Evolutionary conservation across 2,113 vertebrate species (phyloP), one percentile per base, ranked within the genome.

Genomic region (Eleginops maclovinus): DNA sequence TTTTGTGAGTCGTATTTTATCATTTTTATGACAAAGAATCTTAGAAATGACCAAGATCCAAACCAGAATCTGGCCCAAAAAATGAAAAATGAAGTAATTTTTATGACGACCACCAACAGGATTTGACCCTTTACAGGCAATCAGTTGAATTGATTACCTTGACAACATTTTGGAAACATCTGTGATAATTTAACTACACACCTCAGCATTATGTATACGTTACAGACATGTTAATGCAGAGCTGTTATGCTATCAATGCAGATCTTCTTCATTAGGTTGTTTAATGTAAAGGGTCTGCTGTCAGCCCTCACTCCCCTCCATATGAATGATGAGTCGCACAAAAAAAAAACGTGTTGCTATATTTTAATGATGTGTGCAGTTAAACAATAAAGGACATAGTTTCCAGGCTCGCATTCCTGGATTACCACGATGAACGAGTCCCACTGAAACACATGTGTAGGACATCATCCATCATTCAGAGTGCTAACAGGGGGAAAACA

Each of bases 371-470:
- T 82, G 60, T 82, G 82, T 79, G 49, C 69, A 75, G 78, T 73
- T 58, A 2, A 50, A 17, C 53, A 62, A 53, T 67, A 17, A 78
- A 73, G 15, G 15, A 65, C 19, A 51, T 14, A 24, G 6, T 84
- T 72, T 87, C 58, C 73, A 75, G 59, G 60, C 17, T 53, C 36
- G 36, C 80, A 85, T 88, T 79, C 77, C 81, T 70, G 6, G 72
- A 49, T 81, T 0, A 75, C 83, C 85, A 80, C 61, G 16, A 56
- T 83, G 65, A 59, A 31, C 43, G 50, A 68, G 61, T 72, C 58
- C 31, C 21, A 83, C 71, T 87, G 21, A 54, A 60, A 81, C 15
- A 1, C 83, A 65, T 79, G 49, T 69, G 64, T 49, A 51, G 82
- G 19, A 67, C 62, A 51, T 22, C 26, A 72, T 81, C 64, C 17